Conservation (phyloP, 2,888 invertebrate species). For the Andrena dorsata region DNA sequence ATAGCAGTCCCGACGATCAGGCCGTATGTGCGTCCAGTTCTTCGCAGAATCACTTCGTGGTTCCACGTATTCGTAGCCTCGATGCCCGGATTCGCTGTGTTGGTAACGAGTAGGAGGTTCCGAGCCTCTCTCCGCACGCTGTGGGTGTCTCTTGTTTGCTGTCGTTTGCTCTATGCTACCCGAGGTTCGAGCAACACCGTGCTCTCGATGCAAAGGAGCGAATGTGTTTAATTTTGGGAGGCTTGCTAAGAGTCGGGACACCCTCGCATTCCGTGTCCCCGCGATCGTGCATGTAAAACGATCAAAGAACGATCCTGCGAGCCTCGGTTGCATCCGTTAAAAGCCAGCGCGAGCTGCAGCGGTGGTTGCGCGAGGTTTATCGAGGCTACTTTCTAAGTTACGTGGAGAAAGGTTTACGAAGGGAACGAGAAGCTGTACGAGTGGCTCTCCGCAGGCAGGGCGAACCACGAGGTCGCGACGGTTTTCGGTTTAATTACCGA, state of each 20-base stretch:
- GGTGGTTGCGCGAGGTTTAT: conserved; percentile 4
- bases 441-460: not conserved
- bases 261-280: not conserved
- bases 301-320: not conserved
- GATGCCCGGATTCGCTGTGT: not conserved
- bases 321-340: conserved; percentile 10
- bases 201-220: too few species aligned
- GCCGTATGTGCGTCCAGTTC: not conserved
- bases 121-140: too few species aligned
- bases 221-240: too few species aligned
- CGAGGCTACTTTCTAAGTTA: conserved; percentile 31
- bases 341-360: conserved; percentile 7
- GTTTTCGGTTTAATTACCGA: conserved; percentile 11
- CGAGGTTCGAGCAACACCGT: too few species aligned
- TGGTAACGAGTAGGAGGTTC: too few species aligned
- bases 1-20: not conserved
- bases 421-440: not conserved
- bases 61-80: not conserved
- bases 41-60: not conserved
- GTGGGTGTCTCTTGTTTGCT: too few species aligned
- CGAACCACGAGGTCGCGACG: not conserved
- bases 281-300: not conserved
- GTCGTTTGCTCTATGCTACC: too few species aligned
- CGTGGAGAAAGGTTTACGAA: conserved; percentile 27
- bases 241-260: too few species aligned